phyloP scores from a whole-genome alignment of 2,113 vertebrate species.

The Amazona vittata region DNA sequence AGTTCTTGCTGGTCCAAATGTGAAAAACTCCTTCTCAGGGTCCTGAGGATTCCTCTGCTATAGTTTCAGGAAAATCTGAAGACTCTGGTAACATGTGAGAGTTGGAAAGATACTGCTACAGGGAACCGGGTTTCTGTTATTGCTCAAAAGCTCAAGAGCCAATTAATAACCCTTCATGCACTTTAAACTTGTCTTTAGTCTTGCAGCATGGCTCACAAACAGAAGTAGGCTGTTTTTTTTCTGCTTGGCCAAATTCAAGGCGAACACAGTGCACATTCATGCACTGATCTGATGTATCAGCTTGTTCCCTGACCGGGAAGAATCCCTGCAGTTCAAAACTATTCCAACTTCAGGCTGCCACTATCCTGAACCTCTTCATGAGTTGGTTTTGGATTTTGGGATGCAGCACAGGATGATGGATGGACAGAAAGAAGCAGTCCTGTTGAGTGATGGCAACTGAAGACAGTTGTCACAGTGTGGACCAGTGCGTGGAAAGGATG shows the following conservation, averaged over 20 bases:
- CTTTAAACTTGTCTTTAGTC: neutral
- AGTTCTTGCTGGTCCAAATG: neutral
- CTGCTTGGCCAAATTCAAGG: neutral
- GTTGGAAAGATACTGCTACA: fast-evolving
- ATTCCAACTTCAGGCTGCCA: neutral
- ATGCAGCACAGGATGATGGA: neutral
- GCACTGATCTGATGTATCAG: neutral
- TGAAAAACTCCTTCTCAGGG: neutral
- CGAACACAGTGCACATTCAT: neutral
- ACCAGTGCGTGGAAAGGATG: neutral
- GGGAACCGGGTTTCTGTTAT: neutral
- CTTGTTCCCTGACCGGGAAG: neutral
- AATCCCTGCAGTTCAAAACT: neutral
- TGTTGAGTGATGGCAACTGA: neutral
- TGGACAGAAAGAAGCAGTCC: neutral
- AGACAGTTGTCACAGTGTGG: neutral
- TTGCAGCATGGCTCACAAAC: neutral
- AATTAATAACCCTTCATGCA: neutral
- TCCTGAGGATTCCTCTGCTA: neutral
- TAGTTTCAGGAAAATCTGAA: neutral
- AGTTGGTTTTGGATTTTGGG: neutral
- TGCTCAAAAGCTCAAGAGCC: neutral
- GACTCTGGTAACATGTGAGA: neutral
- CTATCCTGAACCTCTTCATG: neutral
- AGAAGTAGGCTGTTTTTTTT: neutral